Percentiles rank a stretch among this genome's conserved stretches.
These are phyloP conservation scores for Gnathonemus longibarbis DNA, from an alignment of 2,113 vertebrate species.

Conservation along the genomic window DNA sequence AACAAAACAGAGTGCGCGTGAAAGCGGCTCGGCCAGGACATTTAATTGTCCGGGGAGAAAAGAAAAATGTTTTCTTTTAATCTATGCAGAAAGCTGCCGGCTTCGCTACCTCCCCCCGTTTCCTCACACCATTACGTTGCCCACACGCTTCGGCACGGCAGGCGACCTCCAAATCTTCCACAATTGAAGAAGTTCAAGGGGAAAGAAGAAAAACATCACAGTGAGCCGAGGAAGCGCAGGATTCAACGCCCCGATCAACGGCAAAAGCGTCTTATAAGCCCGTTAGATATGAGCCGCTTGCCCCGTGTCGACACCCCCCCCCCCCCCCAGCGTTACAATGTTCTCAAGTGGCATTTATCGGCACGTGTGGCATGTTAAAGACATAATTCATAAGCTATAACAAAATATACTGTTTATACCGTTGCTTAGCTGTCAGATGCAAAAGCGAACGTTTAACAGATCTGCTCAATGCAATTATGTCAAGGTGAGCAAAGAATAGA, in stretches of 20 bases:
- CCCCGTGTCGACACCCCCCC: not conserved
- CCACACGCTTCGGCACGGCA: not conserved
- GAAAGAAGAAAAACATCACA: not conserved
- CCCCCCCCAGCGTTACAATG: not conserved
- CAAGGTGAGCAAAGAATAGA: not conserved
- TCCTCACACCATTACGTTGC: not conserved
- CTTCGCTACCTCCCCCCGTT: not conserved
- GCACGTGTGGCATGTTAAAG: not conserved
- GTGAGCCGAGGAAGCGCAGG: not conserved
- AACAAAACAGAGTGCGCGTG: not conserved
- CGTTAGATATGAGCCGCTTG: not conserved
- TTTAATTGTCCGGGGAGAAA: not conserved
- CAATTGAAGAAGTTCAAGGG: not conserved
- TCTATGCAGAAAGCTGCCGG: not conserved
- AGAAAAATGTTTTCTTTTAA: slow-evolving; percentile 4
- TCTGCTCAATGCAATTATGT: not conserved
- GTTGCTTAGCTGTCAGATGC: not conserved
- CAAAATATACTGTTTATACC: not conserved
- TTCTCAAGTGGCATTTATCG: not conserved
- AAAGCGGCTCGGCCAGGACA: not conserved
- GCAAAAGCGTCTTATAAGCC: not conserved
- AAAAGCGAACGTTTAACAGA: not conserved
- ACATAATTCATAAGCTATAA: not conserved
- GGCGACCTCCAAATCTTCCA: not conserved
- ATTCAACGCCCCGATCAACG: not conserved